A percentile compares a stretch with the other conserved stretches of the same genome.
phyloP scores from a whole-genome alignment of 2,797 vertebrate species.

The Rhodeus uyekii region DNA sequence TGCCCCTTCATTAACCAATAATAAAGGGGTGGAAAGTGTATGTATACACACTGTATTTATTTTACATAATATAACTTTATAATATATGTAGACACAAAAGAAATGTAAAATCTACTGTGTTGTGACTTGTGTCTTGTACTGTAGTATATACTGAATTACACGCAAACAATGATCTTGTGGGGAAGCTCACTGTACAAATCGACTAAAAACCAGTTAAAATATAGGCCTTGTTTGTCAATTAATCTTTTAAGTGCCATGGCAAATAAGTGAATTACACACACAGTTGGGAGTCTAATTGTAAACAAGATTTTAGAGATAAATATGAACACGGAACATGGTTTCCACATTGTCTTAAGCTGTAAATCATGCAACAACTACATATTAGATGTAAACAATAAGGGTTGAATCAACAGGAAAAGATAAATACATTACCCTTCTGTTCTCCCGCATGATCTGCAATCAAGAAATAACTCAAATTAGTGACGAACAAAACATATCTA shows the following conservation, averaged over 20 bases:
- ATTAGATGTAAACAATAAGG: not conserved
- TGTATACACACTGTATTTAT: too few species aligned
- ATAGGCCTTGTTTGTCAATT: constrained; percentile 1
- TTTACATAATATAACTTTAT: not conserved
- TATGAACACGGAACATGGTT: not conserved
- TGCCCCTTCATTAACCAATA: not conserved
- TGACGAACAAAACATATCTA: not conserved
- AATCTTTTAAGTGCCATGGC: constrained; percentile 17
- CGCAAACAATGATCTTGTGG: not conserved
- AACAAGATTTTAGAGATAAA: constrained; percentile 37
- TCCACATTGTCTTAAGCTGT: constrained; percentile 9
- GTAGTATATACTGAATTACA: not conserved
- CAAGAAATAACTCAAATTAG: constrained; percentile 28
- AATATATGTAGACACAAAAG: not conserved
- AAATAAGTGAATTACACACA: constrained; percentile 39
- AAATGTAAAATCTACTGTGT: not conserved
- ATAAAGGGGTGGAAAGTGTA: too few species aligned
- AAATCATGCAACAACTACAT: not conserved
- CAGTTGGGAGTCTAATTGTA: constrained; percentile 7
- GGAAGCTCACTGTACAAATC: not conserved
- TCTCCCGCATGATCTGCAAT: not conserved
- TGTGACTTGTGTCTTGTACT: not conserved
- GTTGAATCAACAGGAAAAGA: constrained; percentile 8
- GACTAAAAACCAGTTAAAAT: constrained; percentile 8
- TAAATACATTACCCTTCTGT: not conserved